These are phyloP conservation scores for Baronia brevicornis DNA, from an alignment of 2,888 invertebrate species.

Conservation along the genomic window DNA sequence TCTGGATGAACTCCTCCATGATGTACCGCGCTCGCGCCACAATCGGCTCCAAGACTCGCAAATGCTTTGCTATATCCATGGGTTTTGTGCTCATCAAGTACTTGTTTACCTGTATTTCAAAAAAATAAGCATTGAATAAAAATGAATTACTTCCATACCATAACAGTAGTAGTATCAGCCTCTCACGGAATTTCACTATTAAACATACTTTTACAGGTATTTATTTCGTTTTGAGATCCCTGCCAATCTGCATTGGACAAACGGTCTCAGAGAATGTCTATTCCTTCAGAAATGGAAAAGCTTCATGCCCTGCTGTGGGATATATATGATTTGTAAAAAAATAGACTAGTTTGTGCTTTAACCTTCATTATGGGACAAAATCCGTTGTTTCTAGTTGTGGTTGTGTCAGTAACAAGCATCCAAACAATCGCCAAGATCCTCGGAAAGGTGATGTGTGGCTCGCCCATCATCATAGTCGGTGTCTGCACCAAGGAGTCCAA, in stretches of 20 bases:
- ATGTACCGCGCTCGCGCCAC: slow-evolving; percentile 49
- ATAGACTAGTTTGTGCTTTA: too few relatives aligned
- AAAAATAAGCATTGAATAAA: too few relatives aligned
- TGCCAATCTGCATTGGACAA: too few relatives aligned
- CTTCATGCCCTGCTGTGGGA: too few relatives aligned
- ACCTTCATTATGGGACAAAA: slow-evolving; percentile 57
- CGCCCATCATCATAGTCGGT: slow-evolving; percentile 50
- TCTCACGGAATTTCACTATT: too few relatives aligned
- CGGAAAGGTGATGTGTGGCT: slow-evolving; percentile 55
- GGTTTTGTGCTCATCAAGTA: slow-evolving; percentile 36
- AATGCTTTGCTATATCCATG: slow-evolving; percentile 37
- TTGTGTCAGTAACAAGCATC: slow-evolving; percentile 50
- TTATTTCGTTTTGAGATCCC: too few relatives aligned
- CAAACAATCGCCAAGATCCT: slow-evolving; percentile 49
- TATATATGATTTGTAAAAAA: too few relatives aligned
- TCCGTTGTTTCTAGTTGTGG: slow-evolving; percentile 38
- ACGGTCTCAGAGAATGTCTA: too few relatives aligned
- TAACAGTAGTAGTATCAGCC: too few relatives aligned
- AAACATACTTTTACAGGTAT: too few relatives aligned
- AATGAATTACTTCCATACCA: neutral
- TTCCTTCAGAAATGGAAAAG: too few relatives aligned
- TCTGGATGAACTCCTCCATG: slow-evolving; percentile 67
- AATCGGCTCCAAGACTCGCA: slow-evolving; percentile 42
- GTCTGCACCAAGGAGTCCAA: slow-evolving; percentile 50
- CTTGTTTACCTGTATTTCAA: slow-evolving; percentile 35